Conservation (phyloP, 2,888 invertebrate genomes). For the Melanargia galathea region DNA sequence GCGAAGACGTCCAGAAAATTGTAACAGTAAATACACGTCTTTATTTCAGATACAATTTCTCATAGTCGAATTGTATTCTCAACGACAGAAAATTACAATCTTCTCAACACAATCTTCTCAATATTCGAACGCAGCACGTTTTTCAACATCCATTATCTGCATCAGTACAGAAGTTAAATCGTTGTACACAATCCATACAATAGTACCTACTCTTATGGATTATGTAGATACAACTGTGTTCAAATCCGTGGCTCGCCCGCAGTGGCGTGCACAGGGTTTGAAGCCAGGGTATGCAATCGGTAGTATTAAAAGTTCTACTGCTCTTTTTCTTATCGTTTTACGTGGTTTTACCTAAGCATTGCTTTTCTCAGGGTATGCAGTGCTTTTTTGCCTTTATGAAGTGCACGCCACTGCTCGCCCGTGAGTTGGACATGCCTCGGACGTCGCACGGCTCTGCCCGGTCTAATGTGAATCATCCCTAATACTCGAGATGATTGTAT, state of each 20-base stretch:
- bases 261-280: no score
- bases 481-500: neutral
- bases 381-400: no score
- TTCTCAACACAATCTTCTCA: no score
- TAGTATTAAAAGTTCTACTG: no score
- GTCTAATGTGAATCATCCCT: neutral
- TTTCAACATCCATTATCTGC: no score
- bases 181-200: neutral
- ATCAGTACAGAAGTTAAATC: neutral
- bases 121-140: neutral
- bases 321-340: no score
- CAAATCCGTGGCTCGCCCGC: no score
- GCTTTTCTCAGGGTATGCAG: no score
- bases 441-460: neutral
- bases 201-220: no score
- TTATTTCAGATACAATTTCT: neutral
- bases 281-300: no score
- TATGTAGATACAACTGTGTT: no score
- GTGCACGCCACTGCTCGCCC: neutral
- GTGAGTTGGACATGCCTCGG: neutral
- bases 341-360: no score
- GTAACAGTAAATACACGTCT: neutral
- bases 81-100: neutral
- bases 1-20: neutral
- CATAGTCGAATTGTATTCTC: neutral